A percentile compares a stretch with the other conserved stretches of the same genome.
phyloP scores from a whole-genome alignment of 2,113 vertebrate genomes.

The Peucedramus taeniatus region DNA sequence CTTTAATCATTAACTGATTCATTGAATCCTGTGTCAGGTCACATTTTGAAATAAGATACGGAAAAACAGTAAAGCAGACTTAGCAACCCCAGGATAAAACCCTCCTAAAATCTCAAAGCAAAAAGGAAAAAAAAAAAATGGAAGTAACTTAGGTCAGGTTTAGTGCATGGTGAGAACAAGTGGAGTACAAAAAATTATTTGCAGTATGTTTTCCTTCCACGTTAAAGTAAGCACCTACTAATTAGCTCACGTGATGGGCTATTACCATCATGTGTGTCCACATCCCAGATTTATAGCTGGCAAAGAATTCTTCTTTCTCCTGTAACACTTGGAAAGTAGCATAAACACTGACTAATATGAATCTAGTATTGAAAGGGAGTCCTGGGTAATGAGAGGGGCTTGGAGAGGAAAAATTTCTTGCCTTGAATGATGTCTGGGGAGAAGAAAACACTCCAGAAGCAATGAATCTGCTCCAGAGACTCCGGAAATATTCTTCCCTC shows the following conservation, averaged over 20 bases:
- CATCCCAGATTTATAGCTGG: not conserved
- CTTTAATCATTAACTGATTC: slow-evolving; percentile 5
- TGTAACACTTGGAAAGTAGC: not conserved
- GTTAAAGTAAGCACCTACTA: not conserved
- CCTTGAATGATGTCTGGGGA: not conserved
- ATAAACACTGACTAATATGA: not conserved
- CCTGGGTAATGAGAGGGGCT: not conserved
- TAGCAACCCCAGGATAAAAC: not conserved
- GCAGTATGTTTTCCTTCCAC: not conserved
- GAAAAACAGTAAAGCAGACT: not conserved
- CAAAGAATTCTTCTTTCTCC: not conserved
- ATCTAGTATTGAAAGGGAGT: not conserved
- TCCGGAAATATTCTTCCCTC: not conserved
- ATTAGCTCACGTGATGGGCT: not conserved
- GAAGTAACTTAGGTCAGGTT: not conserved
- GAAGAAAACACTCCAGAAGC: not conserved
- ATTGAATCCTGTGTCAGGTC: not conserved
- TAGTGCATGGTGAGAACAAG: not conserved
- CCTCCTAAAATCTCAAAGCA: not conserved
- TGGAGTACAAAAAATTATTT: not conserved
- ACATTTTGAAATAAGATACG: not conserved
- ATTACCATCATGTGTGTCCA: not conserved
- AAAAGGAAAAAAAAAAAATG: not conserved
- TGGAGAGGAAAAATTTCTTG: not conserved
- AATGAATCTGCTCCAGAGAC: not conserved